Conservation (phyloP, 2,113 vertebrate genomes). For the Nothoprocta pentlandii region DNA sequence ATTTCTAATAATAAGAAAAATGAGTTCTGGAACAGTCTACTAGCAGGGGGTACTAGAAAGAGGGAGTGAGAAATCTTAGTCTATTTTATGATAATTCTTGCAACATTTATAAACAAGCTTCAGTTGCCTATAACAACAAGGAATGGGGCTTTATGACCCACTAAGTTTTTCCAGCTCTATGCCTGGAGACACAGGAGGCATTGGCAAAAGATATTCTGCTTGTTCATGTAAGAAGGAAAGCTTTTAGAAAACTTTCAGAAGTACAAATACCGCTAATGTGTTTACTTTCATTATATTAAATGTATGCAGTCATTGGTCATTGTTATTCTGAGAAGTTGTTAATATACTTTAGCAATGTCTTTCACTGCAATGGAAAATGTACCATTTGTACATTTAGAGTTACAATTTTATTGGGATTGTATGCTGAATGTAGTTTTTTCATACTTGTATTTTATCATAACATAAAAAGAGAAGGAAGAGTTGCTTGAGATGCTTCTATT, state of each 20-base stretch:
- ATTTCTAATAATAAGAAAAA: not conserved
- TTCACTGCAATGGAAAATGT: not conserved
- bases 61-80: not conserved
- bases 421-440: not conserved
- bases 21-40: not conserved
- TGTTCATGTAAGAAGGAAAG: not conserved
- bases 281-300: not conserved
- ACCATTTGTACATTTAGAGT: not conserved
- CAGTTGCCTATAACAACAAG: not conserved
- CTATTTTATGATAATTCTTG: slow-evolving; percentile 19
- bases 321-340: not conserved
- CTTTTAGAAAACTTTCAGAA: not conserved
- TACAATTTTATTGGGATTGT: not conserved
- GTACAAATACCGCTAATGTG: not conserved
- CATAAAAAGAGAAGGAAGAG: not conserved
- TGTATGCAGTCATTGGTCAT: not conserved
- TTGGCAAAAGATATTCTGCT: not conserved
- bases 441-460: not conserved
- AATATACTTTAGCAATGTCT: not conserved
- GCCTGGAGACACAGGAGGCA: not conserved
- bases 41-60: not conserved
- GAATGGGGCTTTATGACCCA: not conserved
- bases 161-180: not conserved
- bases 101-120: slow-evolving; percentile 25
- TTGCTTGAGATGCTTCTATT: not conserved